Conservation (phyloP, 2,797 vertebrate genomes). For the Tauraco hartlaubi region DNA sequence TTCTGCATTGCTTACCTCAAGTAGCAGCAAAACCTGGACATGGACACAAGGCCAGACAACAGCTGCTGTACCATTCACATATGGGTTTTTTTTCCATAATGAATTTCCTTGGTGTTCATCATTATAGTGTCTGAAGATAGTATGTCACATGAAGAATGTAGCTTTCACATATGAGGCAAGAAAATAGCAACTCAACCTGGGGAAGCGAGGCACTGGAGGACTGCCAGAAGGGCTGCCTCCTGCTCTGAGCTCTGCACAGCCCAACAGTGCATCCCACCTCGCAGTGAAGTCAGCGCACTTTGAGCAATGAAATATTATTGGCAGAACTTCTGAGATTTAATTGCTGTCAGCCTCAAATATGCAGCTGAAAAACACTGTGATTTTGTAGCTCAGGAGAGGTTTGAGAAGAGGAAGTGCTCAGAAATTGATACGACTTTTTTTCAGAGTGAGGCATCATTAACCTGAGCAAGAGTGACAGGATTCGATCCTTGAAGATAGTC, state of each 20-base stretch:
- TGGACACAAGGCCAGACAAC: not conserved
- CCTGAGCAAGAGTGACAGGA: not conserved
- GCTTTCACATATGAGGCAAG: not conserved
- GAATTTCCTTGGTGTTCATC: not conserved
- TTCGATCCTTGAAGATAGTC: not conserved
- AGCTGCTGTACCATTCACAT: not conserved
- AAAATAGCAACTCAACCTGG: not conserved
- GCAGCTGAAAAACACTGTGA: not conserved
- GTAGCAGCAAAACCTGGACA: not conserved
- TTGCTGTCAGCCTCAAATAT: not conserved
- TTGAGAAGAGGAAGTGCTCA: not conserved
- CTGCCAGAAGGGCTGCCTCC: not conserved
- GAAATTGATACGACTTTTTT: not conserved
- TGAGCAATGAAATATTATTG: not conserved
- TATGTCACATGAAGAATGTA: not conserved
- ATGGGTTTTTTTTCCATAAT: rapidly evolving
- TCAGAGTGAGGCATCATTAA: not conserved
- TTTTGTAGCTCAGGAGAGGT: not conserved
- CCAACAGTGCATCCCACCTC: not conserved
- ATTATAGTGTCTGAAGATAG: not conserved
- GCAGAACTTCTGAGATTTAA: constrained; percentile 1
- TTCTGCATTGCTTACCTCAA: not conserved
- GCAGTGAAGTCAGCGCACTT: not conserved
- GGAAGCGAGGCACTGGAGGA: rapidly evolving
- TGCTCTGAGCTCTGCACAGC: not conserved